Base-by-base conservation (phyloP, 2,888 invertebrate species). In the Spisula subtruncata region DNA sequence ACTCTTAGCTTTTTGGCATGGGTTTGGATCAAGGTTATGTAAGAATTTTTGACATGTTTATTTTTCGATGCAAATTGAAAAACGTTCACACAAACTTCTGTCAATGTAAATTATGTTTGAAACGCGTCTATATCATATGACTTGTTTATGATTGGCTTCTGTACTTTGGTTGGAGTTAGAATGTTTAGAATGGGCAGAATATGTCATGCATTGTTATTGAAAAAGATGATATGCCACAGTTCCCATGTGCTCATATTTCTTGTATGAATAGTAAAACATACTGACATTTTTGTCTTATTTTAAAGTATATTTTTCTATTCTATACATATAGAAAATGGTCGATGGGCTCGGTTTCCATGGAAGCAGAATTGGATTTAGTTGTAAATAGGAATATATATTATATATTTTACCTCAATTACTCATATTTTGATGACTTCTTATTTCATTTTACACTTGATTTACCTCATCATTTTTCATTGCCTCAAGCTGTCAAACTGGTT, bases 371-470 rank as follows among this genome's bases (percentile, higher is more conserved):
- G 18, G n/a, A 32, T 82, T 82, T 32, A 25, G 56, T 82, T 82
- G 82, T 82, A 82, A 25, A 82, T 82, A 82, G 29, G 20, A 20
- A 75, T 75, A 16, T 29, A 75, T 75, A 71, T 71, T 79, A 56
- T 79, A 10, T 54, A 85, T 35, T 4, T 35, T 89, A 89, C 89
- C 89, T 89, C 89, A 84, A 29, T 88, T 85, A 85, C 81, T 83
- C 66, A 41, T 86, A 48, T 87, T 89, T 83, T 89, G 84, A 87
- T 84, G 86, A 89, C 86, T 75, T 35, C 75, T 89, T 87, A 84
- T 89, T 87, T 83, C 60, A 71, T 89, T 89, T 86, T 80, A 56
- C 54, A 79, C 71, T 60, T 66, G 81, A 75, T 81, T 80, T 89
- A 89, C 89, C 89, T 89, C 89, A 89, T 89, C 35, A 5, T 41